phyloP scores from a whole-genome alignment of 2,888 invertebrate genomes.

The Diplolepis rosae region DNA sequence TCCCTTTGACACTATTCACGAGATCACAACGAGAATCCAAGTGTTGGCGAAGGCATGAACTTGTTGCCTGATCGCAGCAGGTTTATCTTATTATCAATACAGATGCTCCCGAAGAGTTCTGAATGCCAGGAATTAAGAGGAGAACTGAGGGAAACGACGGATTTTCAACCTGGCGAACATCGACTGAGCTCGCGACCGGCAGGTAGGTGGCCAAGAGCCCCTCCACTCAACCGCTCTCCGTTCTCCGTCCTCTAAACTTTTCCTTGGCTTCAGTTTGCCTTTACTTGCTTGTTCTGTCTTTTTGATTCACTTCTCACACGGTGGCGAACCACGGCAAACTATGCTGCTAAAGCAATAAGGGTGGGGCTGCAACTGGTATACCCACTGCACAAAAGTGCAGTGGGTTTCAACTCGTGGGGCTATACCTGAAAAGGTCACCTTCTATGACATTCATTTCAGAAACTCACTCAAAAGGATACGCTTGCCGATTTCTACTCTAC shows the following conservation, averaged over 20 bases:
- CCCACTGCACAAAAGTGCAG: conserved; percentile 27
- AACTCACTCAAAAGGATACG: conserved; percentile 1
- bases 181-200: conserved; percentile 68
- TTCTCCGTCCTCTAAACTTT: conserved; percentile 24
- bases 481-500: not conserved
- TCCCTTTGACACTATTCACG: not conserved
- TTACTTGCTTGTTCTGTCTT: conserved; percentile 15
- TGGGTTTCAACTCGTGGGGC: conserved; percentile 18
- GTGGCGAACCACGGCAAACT: conserved; percentile 27
- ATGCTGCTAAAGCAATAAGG: not conserved
- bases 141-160: conserved; percentile 58
- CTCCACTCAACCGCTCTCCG: conserved; percentile 42
- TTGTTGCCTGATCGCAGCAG: not conserved
- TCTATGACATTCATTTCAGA: conserved; percentile 10
- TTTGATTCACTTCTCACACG: conserved; percentile 20
- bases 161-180: conserved; percentile 71
- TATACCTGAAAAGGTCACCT: conserved; percentile 24
- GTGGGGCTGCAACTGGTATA: conserved; percentile 14
- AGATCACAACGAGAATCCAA: not conserved
- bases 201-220: conserved; percentile 63
- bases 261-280: conserved; percentile 16
- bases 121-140: conserved; percentile 39
- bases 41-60: not conserved
- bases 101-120: conserved; percentile 13
- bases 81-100: conserved; percentile 2